Evolutionary conservation across 2,888 invertebrate species (phyloP), one percentile per base, ranked within the genome.

Genomic region (Eugnorisma glareosa): DNA sequence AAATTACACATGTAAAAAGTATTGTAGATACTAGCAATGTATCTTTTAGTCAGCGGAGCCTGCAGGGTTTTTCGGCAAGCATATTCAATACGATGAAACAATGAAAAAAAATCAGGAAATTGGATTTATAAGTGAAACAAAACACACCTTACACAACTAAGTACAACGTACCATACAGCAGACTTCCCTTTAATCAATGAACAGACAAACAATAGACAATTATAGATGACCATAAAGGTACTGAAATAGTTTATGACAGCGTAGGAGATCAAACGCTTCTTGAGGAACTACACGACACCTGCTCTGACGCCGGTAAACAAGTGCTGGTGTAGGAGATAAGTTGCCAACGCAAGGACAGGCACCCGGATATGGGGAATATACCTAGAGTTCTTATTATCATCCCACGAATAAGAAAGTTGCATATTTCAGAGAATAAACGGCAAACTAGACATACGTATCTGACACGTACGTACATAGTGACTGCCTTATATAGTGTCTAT

Each of bases 271-370:
- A 90, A 90, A 90, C 88, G 84, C 67, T 73, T 75, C 66, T 88
- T 86, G 91, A 92, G 92, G 93, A 93, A 92, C 93, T 89, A 82
- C 85, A 84, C 86, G 91, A 92, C 93, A 93, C 91, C 91, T 93
- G 93, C 81, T 80, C 73, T 70, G 78, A 77, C 81, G 81, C 79
- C 40, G 21, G 72, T 84, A 84, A 85, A 82, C 84, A 84, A 70
- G 61, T 28, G 31, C 73, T 74, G 59, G 21, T 48, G 8, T 45
- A 73, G 48, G 37, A 73, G 75, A 66, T 63, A 57, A 40, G 10
- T 48, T 67, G 69, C 69, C 67, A 73, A 67, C 63, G 15, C 21
- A 13, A 67, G 37, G 51, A 48, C 45, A 64, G 24, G 45, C n/a
- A 45, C 61, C 76, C 81, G 85, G 85, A 84, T 61, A 59, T 74